Percentiles rank a stretch among this genome's conserved stretches.
phyloP scores from a whole-genome alignment of 2,113 vertebrate species.

The Rallus limicola region DNA sequence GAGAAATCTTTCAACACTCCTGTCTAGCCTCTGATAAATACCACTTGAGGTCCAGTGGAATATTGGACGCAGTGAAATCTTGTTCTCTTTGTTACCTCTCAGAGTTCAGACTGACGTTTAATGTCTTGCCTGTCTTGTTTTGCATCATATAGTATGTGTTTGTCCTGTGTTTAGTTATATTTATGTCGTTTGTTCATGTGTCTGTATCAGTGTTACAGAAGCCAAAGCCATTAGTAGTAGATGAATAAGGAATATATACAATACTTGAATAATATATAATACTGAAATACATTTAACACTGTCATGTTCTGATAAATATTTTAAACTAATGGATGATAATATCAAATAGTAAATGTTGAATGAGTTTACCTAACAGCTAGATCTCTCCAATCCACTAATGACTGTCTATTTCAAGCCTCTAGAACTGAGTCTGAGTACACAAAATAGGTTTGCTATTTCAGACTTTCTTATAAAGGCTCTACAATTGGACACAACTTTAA shows the following conservation, averaged over 20 bases:
- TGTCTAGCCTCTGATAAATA: not conserved
- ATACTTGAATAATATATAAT: not conserved
- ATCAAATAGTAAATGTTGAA: not conserved
- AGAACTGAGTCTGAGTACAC: not conserved
- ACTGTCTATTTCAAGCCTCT: not conserved
- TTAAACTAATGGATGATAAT: not conserved
- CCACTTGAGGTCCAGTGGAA: not conserved
- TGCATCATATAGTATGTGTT: not conserved
- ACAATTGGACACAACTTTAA: not conserved
- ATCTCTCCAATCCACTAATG: not conserved
- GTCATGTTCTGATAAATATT: not conserved
- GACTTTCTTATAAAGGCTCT: not conserved
- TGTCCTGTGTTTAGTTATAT: conserved; percentile 1
- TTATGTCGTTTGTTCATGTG: not conserved
- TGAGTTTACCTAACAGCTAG: not conserved
- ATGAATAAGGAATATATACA: not conserved
- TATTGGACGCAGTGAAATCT: not conserved
- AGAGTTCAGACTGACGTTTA: not conserved
- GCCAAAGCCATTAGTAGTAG: not conserved
- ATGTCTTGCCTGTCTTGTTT: conserved; percentile 14
- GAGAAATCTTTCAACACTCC: not conserved
- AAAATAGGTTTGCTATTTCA: not conserved
- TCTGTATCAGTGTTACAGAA: not conserved
- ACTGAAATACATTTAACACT: not conserved
- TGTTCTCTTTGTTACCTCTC: not conserved